Base-by-base conservation (phyloP, 2,113 vertebrate species). In the Synodontis membranacea region DNA sequence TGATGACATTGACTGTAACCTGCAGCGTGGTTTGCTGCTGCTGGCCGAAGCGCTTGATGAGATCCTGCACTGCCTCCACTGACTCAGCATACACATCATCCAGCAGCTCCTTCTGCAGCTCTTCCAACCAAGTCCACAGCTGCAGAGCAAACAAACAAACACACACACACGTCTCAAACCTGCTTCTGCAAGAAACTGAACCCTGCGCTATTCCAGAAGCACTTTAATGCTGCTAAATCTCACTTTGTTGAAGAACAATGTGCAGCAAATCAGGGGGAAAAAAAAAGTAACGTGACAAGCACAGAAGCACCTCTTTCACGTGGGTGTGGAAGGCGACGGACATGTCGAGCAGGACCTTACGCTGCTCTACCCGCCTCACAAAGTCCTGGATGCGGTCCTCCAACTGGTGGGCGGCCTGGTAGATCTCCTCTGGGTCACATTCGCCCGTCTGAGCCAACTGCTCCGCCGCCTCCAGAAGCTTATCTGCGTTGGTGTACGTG, bases 41-140 rank as follows among this genome's bases (percentile, higher is more conserved):
- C 88, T 99, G 98, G 68, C 98, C 97, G 12, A 99, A 99, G 89
- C 98, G 97, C 90, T 99, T 99, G 94, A 98, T 98, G 91, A 99
- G 96, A 85, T 99, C 98, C 92, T 99, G 98, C 64, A 99, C 98
- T 0, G 98, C 98, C 92, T 99, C 98, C 93, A 99, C 98, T 0
- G 98, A 99, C 93, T 99, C 98, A 0, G 98, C 98, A 0, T 99
- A 99, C 79, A 99, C 98, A 85, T 99, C 98, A 48, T 99, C 98
- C 92, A 99, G 94, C 86, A 99, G 94, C 86, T 99, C 98, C 91
- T 99, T 99, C 94, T 99, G 98, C 5, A 99, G 94, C 87, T 99
- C 98, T 92, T 99, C 98, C 92, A 99, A 95, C 98, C 98, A 99
- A 0, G 98, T 97, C 98, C 98, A 99, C 86, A 99, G 94, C 98